Base-by-base conservation (phyloP, 1,140 invertebrate genomes). In the Sycobia sp. region DNA sequence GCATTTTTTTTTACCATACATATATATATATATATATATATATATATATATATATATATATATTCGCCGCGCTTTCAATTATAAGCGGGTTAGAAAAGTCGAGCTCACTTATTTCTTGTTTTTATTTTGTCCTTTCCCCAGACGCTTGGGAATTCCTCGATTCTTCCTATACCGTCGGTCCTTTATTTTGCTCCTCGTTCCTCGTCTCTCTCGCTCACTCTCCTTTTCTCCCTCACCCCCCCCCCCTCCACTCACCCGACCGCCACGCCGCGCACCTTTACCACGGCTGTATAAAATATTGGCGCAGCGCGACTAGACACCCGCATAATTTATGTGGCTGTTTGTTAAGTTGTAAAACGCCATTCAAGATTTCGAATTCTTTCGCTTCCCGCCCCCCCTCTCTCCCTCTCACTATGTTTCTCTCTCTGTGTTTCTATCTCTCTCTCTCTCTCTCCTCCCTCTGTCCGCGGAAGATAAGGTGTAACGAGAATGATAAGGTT, bases 321-420 rank as follows among this genome's bases (percentile, higher is more conserved):
- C 32, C 20, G 59, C 49, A 53, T 61, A 61, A 54, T 61, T 60
- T 46, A 61, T 54, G 29, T 16, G 38, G 18, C 39, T 46, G 49
- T 61, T 53, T 61, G 29, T 61, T 61, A 44, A 53, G 27, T 61
- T 61, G 49, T 53, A 53, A 54, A 61, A 61, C n/a, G 58, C 39
- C 58, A 51, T 44, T 43, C 27, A 14, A 44, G 29, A 34, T 53
- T 59, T 43, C 0, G 14, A 18, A 7, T 41, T 44, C 2, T 53
- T 41, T 50, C 11, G 39, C 20, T 13, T 10, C n/a, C n/a, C n/a
- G n/a, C n/a, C n/a, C n/a, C n/a, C n/a, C n/a, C n/a, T n/a, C n/a
- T n/a, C n/a, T n/a, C n/a, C n/a, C n/a, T n/a, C n/a, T n/a, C n/a
- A n/a, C n/a, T n/a, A n/a, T n/a, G n/a, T n/a, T n/a, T n/a, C n/a